A percentile compares a stretch with the other conserved stretches of the same genome.
Evolutionary conservation across 2,113 vertebrate species (phyloP).

Genomic region (Ploceus nigricollis): DNA sequence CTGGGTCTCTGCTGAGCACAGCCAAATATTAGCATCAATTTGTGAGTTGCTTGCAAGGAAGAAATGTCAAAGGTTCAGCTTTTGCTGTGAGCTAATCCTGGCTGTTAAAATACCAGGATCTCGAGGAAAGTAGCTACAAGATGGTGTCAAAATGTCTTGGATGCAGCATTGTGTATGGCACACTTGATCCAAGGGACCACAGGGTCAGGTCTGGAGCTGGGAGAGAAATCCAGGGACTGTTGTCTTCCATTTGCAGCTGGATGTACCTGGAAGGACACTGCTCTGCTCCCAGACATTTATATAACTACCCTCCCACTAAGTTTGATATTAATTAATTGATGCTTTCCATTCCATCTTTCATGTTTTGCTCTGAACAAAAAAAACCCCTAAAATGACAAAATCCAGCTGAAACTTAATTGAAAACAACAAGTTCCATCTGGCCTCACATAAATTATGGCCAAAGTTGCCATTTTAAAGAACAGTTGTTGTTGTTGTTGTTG

Average conservation of each 20-base stretch:
- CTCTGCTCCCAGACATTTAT: background rate
- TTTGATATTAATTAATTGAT: background rate
- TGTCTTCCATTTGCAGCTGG: background rate
- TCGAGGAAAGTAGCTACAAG: background rate
- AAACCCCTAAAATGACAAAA: background rate
- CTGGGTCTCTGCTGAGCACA: background rate
- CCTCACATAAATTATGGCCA: background rate
- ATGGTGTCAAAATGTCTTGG: background rate
- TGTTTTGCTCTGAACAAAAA: background rate
- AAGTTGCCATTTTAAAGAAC: constrained; percentile 9
- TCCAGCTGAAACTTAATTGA: constrained; percentile 26
- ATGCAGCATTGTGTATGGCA: background rate
- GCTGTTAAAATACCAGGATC: background rate
- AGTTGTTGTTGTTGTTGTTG: background rate
- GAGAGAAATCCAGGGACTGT: background rate
- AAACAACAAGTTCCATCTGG: constrained; percentile 17
- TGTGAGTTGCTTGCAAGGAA: background rate
- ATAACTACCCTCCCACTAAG: background rate
- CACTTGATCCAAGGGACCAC: background rate
- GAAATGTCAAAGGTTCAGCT: constrained; percentile 13
- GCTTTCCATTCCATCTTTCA: background rate
- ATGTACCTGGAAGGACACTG: background rate
- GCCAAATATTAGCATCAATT: constrained; percentile 17
- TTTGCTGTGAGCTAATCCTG: background rate
- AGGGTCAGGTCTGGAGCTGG: accelerated